phyloP scores from a whole-genome alignment of 1,140 invertebrate genomes.

The Delia radicum region DNA sequence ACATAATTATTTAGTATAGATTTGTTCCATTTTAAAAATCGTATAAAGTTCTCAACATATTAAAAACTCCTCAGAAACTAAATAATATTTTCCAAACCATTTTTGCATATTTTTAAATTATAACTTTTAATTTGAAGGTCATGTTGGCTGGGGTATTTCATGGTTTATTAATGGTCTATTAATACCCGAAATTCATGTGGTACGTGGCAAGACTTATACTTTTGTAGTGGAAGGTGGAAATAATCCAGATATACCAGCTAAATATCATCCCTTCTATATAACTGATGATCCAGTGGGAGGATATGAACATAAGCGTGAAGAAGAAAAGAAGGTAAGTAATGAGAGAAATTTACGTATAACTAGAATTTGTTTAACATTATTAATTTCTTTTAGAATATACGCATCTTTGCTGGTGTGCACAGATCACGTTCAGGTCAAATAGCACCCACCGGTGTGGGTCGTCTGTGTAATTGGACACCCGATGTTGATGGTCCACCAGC shows the following conservation, averaged over 20 bases:
- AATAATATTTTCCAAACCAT: too few species aligned
- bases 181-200: constrained; percentile 89
- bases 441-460: constrained; percentile 72
- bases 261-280: constrained; percentile 94
- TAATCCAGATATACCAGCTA: constrained; percentile 74
- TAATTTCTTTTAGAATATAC: constrained; percentile 64
- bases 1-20: too few species aligned
- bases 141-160: constrained; percentile 89
- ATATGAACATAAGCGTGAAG: constrained; percentile 79
- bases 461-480: constrained; percentile 83
- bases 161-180: constrained; percentile 92
- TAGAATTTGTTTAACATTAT: neutral
- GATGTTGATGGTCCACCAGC: constrained; percentile 70
- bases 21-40: too few species aligned
- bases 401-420: constrained; percentile 78
- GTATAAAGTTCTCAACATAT: too few species aligned
- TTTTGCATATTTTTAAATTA: too few species aligned
- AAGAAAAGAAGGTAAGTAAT: constrained; percentile 72
- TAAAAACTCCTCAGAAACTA: too few species aligned
- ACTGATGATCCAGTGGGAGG: constrained; percentile 90
- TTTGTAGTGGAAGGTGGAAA: constrained; percentile 88
- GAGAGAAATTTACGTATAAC: neutral
- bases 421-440: constrained; percentile 66
- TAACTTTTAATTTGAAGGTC: constrained; percentile 61
- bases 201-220: constrained; percentile 85